Percentiles rank a stretch among this genome's conserved stretches.
Conservation (phyloP, 2,888 invertebrate species). For the Capitulum mitella region DNA sequence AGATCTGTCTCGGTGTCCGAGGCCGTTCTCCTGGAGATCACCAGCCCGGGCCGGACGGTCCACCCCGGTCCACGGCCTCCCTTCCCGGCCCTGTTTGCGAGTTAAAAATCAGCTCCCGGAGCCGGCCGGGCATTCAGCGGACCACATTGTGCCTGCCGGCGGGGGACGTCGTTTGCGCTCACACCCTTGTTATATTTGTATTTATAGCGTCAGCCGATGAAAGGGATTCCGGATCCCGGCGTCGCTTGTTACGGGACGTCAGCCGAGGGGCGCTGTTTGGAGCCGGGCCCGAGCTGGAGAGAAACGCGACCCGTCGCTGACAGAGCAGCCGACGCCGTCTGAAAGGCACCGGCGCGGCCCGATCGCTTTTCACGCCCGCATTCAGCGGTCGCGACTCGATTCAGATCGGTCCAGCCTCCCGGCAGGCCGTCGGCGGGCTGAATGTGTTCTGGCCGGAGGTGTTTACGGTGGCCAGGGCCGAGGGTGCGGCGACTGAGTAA, state of each 20-base stretch:
- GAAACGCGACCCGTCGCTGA: background rate
- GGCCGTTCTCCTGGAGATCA: too few species aligned
- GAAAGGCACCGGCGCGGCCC: background rate
- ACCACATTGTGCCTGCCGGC: background rate
- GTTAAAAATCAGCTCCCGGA: background rate
- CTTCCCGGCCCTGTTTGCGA: background rate
- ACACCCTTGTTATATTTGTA: slow-evolving; percentile 23
- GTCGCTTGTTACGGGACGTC: background rate
- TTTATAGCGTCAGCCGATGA: background rate
- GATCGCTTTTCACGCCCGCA: background rate
- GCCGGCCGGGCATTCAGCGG: background rate
- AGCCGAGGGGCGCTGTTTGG: background rate
- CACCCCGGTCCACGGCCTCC: too few species aligned
- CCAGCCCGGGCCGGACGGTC: too few species aligned
- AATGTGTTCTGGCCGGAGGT: background rate
- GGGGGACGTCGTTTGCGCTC: background rate
- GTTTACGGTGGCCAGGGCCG: too few species aligned
- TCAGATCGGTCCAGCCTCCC: background rate
- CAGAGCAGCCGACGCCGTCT: background rate
- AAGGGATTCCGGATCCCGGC: background rate
- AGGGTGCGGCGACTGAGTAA: too few species aligned
- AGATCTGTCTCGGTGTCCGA: too few species aligned
- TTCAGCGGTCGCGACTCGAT: background rate
- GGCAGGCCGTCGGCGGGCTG: background rate
- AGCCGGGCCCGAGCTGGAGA: background rate